Evolutionary conservation across 2,888 invertebrate genomes (phyloP).

Genomic region (Melitaea athalia): DNA sequence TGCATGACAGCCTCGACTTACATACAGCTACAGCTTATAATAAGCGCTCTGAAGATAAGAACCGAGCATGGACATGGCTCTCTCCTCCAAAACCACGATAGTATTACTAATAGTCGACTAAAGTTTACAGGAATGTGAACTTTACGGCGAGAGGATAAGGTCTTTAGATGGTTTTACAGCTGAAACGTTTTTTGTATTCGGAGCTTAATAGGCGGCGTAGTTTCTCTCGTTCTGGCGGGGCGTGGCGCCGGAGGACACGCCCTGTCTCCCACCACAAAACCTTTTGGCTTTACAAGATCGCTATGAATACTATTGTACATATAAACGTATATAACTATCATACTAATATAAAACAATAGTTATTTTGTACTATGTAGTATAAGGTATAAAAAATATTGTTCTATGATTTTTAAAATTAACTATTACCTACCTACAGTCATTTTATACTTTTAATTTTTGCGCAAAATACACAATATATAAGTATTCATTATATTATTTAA

Average conservation of each 20-base stretch:
- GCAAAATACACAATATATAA: no score
- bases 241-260: slow-evolving; percentile 68
- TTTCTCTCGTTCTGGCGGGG: slow-evolving; percentile 68
- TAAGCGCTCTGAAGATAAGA: slow-evolving; percentile 58
- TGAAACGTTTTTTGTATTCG: slow-evolving; percentile 50
- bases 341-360: slow-evolving; percentile 18
- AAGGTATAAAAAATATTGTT: not conserved
- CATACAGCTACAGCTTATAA: slow-evolving; percentile 59
- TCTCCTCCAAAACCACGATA: slow-evolving; percentile 47
- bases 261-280: slow-evolving; percentile 50
- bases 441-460: no score
- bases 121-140: slow-evolving; percentile 46
- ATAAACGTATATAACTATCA: slow-evolving; percentile 31
- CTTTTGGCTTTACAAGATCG: slow-evolving; percentile 40
- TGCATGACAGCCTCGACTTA: slow-evolving; percentile 73
- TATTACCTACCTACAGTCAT: no score
- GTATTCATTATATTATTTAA: no score
- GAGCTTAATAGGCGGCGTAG: slow-evolving; percentile 67
- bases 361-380: slow-evolving; percentile 4
- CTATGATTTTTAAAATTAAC: not conserved
- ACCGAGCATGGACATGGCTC: slow-evolving; percentile 58
- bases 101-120: slow-evolving; percentile 23
- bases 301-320: slow-evolving; percentile 39
- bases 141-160: slow-evolving; percentile 48
- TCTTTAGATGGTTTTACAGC: slow-evolving; percentile 33